Evolutionary conservation across 1,140 invertebrate genomes (phyloP), one percentile per base, ranked within the genome.

Genomic region (Chlorops oryzae): DNA sequence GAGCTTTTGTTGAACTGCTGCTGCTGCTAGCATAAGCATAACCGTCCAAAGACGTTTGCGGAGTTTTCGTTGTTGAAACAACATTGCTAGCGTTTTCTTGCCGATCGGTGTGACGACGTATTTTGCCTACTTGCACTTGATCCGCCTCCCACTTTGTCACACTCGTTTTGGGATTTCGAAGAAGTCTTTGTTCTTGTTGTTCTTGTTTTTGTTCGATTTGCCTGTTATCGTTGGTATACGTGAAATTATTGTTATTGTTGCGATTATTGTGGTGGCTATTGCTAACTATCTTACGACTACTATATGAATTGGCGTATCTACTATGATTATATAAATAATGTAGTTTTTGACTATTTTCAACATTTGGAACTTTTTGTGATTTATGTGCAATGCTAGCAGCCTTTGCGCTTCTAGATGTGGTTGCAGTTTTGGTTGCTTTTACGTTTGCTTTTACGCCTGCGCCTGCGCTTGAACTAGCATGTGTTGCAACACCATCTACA

Each of bases 261-360:
- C 22, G 39, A 32, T 25, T 41, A 27, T 18, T 38, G 48, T 34
- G 45, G 50, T 40, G 48, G 51, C 32, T 39, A 2, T 32, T 45
- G 43, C 20, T 41, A 22, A 3, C 3, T 5, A 18, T 6, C 15
- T 3, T 41, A 22, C 22, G 39, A 13, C 39, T 20, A 13, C 39
- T 57, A 45, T 32, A 41, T 41, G 13, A 17, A 41, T 56, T 41
- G 39, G 15, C 22, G 13, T 21, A 17, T n/a, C 41, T 43, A 34
- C 15, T 49, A 41, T 49, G 39, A 44, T 54, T 64, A 57, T 55
- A 45, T 59, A 66, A 66, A 64, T 67, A 62, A 52, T 62, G 62
- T 67, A 59, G 53, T 67, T 61, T 63, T 68, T 68, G 65, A 67
- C 65, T 67, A 67, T 67, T 67, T 53, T 62, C 62, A 62, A 65